These are phyloP conservation scores for Lasiurus cinereus DNA, from an alignment of 2,113 vertebrate species.

Conservation along the genomic window DNA sequence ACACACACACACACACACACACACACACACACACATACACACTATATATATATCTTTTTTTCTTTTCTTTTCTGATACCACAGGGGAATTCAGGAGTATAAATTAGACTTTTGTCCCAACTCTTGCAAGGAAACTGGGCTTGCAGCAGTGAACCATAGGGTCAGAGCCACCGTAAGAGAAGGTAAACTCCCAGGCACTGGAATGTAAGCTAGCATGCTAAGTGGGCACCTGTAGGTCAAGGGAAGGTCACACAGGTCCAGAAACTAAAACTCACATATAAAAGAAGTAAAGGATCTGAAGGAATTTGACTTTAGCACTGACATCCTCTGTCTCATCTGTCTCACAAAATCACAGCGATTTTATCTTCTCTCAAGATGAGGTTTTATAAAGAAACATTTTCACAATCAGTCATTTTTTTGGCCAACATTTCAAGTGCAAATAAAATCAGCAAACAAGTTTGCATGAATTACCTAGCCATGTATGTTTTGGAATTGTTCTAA, in stretches of 20 bases:
- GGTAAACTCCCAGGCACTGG: not conserved
- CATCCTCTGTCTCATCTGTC: not conserved
- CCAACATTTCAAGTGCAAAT: not conserved
- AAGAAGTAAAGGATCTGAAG: not conserved
- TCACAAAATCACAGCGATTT: not conserved
- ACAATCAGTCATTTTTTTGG: not conserved
- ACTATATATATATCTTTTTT: no score
- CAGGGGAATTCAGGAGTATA: not conserved
- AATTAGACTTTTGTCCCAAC: not conserved
- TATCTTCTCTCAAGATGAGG: not conserved
- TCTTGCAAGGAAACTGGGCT: not conserved
- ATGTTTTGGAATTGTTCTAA: slow-evolving; percentile 35
- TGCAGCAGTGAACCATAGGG: not conserved
- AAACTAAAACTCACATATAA: not conserved
- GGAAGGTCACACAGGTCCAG: not conserved
- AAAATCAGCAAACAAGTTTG: slow-evolving; percentile 34
- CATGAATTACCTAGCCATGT: not conserved
- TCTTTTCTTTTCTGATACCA: not conserved
- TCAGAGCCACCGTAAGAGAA: accelerated
- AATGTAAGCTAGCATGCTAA: not conserved
- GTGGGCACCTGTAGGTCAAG: not conserved
- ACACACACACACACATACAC: no score
- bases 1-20: no score
- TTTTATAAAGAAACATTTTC: not conserved
- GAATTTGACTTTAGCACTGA: no score